These are phyloP conservation scores for Andrena cerasifolii DNA, from an alignment of 1,140 invertebrate species.

Conservation along the genomic window DNA sequence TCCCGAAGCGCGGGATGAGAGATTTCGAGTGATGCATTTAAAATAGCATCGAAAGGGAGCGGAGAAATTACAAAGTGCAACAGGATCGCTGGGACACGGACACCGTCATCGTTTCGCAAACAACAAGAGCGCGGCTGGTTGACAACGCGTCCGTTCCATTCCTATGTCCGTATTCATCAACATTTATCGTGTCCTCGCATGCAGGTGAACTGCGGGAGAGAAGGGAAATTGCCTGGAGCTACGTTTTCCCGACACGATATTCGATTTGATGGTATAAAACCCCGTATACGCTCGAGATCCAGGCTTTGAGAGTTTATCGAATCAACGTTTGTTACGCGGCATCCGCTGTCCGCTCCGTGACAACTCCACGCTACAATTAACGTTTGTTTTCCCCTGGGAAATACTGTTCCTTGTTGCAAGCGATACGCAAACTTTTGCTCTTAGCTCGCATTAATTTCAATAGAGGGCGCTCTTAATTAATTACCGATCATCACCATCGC, in stretches of 20 bases:
- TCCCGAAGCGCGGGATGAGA: neutral
- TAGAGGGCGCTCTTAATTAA: too few relatives aligned
- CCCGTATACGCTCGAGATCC: constrained; percentile 14
- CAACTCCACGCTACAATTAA: constrained; percentile 40
- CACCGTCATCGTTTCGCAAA: constrained; percentile 31
- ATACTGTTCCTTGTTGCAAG: neutral
- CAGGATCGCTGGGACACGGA: constrained; percentile 13
- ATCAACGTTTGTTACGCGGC: constrained; percentile 59
- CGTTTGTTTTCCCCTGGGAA: constrained; percentile 21
- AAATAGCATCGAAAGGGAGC: neutral
- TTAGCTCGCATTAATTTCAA: constrained; percentile 36
- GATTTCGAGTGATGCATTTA: neutral
- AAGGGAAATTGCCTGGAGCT: constrained; percentile 24
- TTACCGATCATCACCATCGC: too few relatives aligned
- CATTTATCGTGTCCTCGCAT: constrained; percentile 12
- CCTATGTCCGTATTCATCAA: constrained; percentile 42
- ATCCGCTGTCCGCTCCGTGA: neutral
- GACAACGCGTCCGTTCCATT: neutral
- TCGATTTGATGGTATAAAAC: constrained; percentile 57
- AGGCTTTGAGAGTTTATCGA: constrained; percentile 66
- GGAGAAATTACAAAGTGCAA: constrained; percentile 41
- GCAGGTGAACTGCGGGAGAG: neutral
- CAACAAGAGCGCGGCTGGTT: constrained; percentile 8
- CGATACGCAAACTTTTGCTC: too few relatives aligned
- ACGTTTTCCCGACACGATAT: constrained; percentile 49